Percentiles rank a stretch among this genome's conserved stretches.
Conservation (phyloP, 2,888 invertebrate genomes). For the Thereva unica region DNA sequence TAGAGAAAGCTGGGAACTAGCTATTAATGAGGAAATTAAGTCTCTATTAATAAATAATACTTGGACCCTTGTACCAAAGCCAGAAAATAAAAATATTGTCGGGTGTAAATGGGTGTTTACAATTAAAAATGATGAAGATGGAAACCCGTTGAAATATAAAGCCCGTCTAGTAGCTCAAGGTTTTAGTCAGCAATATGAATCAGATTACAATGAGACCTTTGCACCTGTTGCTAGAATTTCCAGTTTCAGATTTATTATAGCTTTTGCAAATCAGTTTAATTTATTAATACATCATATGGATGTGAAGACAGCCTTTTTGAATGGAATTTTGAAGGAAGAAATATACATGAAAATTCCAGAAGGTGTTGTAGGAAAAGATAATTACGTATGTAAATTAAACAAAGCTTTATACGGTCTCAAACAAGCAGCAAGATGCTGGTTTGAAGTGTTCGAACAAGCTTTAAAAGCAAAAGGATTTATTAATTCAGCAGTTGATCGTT, state of each 20-base stretch:
- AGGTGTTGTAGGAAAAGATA: slow-evolving; percentile 28
- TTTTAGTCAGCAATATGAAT: slow-evolving; percentile 36
- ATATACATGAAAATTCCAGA: slow-evolving; percentile 41
- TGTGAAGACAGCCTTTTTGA: slow-evolving; percentile 42
- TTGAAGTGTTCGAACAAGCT: slow-evolving; percentile 38
- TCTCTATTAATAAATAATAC: slow-evolving; percentile 43
- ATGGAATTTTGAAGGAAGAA: slow-evolving; percentile 41
- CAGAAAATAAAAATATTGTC: slow-evolving; percentile 42
- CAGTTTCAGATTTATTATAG: slow-evolving; percentile 40
- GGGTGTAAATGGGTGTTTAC: slow-evolving; percentile 44
- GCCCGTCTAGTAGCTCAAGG: slow-evolving; percentile 40
- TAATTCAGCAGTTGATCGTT: slow-evolving; percentile 41
- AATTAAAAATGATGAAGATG: slow-evolving; percentile 39
- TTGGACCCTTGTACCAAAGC: slow-evolving; percentile 41
- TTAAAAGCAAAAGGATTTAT: slow-evolving; percentile 39
- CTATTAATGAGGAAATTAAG: slow-evolving; percentile 44
- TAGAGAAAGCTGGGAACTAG: slow-evolving; percentile 42
- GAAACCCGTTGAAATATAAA: slow-evolving; percentile 37
- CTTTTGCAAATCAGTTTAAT: slow-evolving; percentile 41
- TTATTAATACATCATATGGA: slow-evolving; percentile 42
- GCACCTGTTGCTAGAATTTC: slow-evolving; percentile 41
- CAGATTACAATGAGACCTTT: slow-evolving; percentile 41
- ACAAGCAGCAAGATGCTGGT: slow-evolving; percentile 40
- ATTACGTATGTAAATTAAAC: slow-evolving; percentile 40
- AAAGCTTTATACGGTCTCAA: slow-evolving; percentile 42